Evolutionary conservation across 2,113 vertebrate species (phyloP).

Genomic region (Cheilinus undulatus): DNA sequence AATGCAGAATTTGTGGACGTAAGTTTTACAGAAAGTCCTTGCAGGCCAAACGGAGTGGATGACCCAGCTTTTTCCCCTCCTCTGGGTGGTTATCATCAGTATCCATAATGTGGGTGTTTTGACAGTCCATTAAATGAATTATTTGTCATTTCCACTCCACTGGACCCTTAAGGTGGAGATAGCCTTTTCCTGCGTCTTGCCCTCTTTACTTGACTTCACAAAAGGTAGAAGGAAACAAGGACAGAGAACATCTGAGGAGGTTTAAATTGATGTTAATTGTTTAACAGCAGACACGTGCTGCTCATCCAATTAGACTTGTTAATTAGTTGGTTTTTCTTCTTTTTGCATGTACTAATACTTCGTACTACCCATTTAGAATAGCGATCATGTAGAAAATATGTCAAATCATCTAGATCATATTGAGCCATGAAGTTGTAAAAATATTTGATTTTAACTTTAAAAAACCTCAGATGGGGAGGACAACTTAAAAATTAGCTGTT

Average conservation of each 20-base stretch:
- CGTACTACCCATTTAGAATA: too few relatives aligned
- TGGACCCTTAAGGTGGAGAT: conserved; percentile 37
- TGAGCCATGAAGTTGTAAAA: too few relatives aligned
- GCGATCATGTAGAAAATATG: too few relatives aligned
- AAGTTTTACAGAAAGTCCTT: conserved; percentile 40
- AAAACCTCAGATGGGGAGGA: too few relatives aligned
- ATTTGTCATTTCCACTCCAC: conserved; percentile 72
- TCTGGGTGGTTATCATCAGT: conserved; percentile 68
- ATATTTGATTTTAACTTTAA: too few relatives aligned
- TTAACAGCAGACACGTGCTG: neutral
- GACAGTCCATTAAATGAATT: conserved; percentile 72
- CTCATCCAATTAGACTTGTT: neutral
- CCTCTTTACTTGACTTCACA: conserved; percentile 52
- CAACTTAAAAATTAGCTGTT: too few relatives aligned
- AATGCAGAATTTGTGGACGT: neutral
- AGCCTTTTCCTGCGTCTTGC: conserved; percentile 45
- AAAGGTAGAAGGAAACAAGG: neutral
- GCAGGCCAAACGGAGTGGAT: conserved; percentile 59
- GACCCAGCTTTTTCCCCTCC: conserved; percentile 57
- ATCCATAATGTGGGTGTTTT: conserved; percentile 69
- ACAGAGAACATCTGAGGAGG: conserved; percentile 17
- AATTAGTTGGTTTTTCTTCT: too few relatives aligned
- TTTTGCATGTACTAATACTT: too few relatives aligned
- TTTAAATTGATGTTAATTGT: conserved; percentile 29
- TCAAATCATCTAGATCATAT: too few relatives aligned